Evolutionary conservation across 2,888 invertebrate genomes (phyloP), one percentile per base, ranked within the genome.

Genomic region (Ornithoptera alexandrae): DNA sequence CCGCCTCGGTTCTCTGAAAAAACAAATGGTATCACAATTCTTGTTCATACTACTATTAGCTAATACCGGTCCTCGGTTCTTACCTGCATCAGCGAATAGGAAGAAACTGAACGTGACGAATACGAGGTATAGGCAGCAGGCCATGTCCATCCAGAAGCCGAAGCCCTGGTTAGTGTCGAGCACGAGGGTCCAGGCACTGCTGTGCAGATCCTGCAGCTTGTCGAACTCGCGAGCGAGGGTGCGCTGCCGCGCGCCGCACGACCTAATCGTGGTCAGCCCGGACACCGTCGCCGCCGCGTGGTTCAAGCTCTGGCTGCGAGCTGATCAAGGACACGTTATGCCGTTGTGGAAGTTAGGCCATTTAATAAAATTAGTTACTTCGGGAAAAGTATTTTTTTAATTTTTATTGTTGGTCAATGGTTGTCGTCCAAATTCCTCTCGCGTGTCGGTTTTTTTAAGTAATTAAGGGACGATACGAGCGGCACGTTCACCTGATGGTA

Each of bases 271-370:
- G 4, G 96, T 94, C 3, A 98, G 87, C 0, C 98, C 98, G 75
- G 96, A 94, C 2, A 98, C 93, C 0, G 97, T 96, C 0, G 97
- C 96, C 72, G 95, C 96, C 22, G 97, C 88, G 83, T 98, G 97
- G 67, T 96, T 95, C 79, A 97, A 96, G 0, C 98, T 96, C 18
- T 97, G 97, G 77, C 97, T 97, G 67, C 97, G 94, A 50, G 96
- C 97, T 97, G 82, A 15, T 36, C 15, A 20, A 53, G 24, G 22
- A 57, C 10, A 46, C 46, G 12, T 46, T 10, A 46, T 46, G 12
- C 46, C 2, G 46, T 15, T 46, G 4, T 15, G 0, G 46, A 46
- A 15, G 46, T 1, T 12, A 46, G 1, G 12, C 1, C 4, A 46
- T 15, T 46, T 15, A 2, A 46, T 12, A 15, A 12, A 15, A 46